Conservation (phyloP, 2,888 invertebrate genomes). For the Napeogenes inachia region DNA sequence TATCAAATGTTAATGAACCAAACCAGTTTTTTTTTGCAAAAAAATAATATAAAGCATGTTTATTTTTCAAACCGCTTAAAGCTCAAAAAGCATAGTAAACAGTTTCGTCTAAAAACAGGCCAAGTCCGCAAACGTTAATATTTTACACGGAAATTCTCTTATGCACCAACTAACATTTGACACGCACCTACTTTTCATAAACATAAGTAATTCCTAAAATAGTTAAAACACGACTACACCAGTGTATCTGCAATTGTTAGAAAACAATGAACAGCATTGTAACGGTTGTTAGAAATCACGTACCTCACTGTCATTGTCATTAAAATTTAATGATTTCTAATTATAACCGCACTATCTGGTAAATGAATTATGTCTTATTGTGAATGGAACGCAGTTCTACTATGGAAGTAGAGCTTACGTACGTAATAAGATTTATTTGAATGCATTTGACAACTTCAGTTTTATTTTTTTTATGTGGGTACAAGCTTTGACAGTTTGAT, state of each 20-base stretch:
- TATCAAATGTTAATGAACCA: too few species aligned
- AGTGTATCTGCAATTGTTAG: constrained; percentile 29
- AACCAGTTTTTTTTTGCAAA: too few species aligned
- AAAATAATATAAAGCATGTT: too few species aligned
- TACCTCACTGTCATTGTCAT: constrained; percentile 26
- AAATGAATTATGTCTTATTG: constrained; percentile 2
- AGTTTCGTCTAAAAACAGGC: constrained; percentile 18
- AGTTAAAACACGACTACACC: constrained; percentile 27
- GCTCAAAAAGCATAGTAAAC: not conserved
- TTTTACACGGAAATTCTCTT: constrained; percentile 24
- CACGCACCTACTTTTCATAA: constrained; percentile 27
- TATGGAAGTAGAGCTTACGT: too few species aligned
- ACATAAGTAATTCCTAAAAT: constrained; percentile 27
- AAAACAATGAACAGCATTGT: constrained; percentile 34
- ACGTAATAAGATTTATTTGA: too few species aligned
- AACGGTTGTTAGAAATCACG: constrained; percentile 32
- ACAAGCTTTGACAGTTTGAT: too few species aligned
- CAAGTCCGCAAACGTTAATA: constrained; percentile 22
- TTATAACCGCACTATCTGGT: constrained; percentile 4
- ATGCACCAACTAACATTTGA: constrained; percentile 24
- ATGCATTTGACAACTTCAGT: too few species aligned
- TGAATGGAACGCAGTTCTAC: not conserved
- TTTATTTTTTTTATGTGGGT: too few species aligned
- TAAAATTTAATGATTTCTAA: constrained; percentile 30
- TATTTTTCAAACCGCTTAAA: too few species aligned